Percentiles rank a stretch among this genome's conserved stretches.
Conservation (phyloP, 2,888 invertebrate genomes). For the Ophioninae sp. region DNA sequence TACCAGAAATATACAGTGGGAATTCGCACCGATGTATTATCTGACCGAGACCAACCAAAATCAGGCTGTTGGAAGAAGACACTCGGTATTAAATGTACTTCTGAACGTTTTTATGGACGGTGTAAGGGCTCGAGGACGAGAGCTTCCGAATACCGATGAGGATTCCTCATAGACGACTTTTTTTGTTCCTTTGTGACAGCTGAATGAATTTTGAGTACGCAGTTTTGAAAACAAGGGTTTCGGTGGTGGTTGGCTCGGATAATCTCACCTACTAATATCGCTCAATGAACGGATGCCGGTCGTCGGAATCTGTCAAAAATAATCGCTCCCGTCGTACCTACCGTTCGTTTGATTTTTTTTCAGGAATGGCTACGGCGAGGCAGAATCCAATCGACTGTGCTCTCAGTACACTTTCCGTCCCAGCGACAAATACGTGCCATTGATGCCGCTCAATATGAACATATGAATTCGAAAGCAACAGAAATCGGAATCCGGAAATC, state of each 20-base stretch:
- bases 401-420: constrained; percentile 85
- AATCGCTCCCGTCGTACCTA: not conserved
- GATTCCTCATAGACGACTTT: constrained; percentile 20
- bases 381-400: constrained; percentile 83
- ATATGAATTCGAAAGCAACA: constrained; percentile 72
- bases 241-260: constrained; percentile 52
- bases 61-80: constrained; percentile 34
- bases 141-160: constrained; percentile 19
- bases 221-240: constrained; percentile 20
- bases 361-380: constrained; percentile 85
- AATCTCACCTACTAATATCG: not conserved
- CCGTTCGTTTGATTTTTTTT: constrained; percentile 20
- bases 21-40: constrained; percentile 48
- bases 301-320: not conserved
- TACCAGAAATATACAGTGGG: constrained; percentile 43
- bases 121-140: constrained; percentile 39
- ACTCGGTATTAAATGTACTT: constrained; percentile 54
- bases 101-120: constrained; percentile 53
- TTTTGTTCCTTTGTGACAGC: constrained; percentile 17
- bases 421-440: constrained; percentile 85
- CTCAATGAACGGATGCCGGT: constrained; percentile 4
- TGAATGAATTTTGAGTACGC: constrained; percentile 21
- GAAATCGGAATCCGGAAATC: constrained; percentile 61
- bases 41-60: constrained; percentile 13
- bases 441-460: constrained; percentile 80